Evolutionary conservation across 2,888 invertebrate genomes (phyloP).

Genomic region (Melieria crassipennis): DNA sequence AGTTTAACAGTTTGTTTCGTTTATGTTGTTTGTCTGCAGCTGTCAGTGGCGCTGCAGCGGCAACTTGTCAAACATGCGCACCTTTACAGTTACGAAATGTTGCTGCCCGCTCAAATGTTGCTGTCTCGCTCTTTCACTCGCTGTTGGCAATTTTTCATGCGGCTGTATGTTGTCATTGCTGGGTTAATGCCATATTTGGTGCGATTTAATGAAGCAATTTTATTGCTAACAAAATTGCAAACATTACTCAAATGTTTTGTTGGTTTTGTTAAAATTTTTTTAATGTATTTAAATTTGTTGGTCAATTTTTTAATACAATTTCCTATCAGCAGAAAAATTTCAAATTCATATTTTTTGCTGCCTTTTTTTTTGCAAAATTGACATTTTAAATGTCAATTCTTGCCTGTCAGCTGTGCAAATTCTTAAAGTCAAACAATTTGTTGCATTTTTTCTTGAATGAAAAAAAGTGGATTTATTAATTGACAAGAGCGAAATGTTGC

Average conservation of each 20-base stretch:
- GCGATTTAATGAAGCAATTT: slow-evolving; percentile 62
- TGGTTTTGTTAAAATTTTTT: neutral
- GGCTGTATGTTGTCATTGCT: neutral
- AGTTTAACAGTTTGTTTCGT: slow-evolving; percentile 43
- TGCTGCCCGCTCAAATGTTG: neutral
- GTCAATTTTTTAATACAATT: too few relatives aligned
- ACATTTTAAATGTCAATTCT: too few relatives aligned
- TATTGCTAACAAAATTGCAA: slow-evolving; percentile 44
- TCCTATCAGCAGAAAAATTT: too few relatives aligned
- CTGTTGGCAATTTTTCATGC: slow-evolving; percentile 3
- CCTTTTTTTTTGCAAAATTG: too few relatives aligned
- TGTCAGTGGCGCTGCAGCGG: slow-evolving; percentile 28
- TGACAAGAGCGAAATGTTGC: too few relatives aligned
- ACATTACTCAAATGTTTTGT: neutral
- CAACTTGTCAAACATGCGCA: slow-evolving; percentile 58
- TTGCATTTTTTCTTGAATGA: too few relatives aligned
- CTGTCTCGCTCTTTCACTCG: neutral
- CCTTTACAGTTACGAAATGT: slow-evolving; percentile 56
- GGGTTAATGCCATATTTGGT: slow-evolving; percentile 56
- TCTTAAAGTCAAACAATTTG: too few relatives aligned
- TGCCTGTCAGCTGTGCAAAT: too few relatives aligned
- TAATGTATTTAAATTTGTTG: too few relatives aligned
- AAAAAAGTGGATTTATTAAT: too few relatives aligned
- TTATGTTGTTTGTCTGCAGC: too few relatives aligned
- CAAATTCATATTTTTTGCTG: too few relatives aligned